A percentile compares a stretch with the other conserved stretches of the same genome.
phyloP scores from a whole-genome alignment of 2,113 vertebrate species.

The Crotalus viridis region DNA sequence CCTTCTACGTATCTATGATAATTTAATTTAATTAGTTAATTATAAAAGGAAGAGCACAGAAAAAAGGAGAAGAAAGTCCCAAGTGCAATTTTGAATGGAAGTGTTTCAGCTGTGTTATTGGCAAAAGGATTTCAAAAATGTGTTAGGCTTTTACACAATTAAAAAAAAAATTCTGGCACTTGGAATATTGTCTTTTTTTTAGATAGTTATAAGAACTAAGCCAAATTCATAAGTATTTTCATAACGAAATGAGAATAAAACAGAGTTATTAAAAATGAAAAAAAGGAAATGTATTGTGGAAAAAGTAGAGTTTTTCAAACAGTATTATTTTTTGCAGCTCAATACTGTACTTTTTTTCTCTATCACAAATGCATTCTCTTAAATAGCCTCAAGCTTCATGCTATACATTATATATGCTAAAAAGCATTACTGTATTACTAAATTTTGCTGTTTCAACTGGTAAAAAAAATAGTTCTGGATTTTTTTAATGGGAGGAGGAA shows the following conservation, averaged over 20 bases:
- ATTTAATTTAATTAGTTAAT: background rate
- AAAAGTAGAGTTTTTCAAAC: background rate
- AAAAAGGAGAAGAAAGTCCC: background rate
- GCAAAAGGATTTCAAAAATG: background rate
- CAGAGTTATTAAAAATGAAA: background rate
- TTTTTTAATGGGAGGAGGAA: background rate
- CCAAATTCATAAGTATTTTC: background rate
- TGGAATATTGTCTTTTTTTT: background rate
- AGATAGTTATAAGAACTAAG: background rate
- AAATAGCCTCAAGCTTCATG: background rate
- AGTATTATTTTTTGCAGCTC: background rate
- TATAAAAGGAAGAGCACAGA: background rate
- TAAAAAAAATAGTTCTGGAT: background rate
- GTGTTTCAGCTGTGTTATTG: background rate
- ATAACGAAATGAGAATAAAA: background rate
- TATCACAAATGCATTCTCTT: background rate
- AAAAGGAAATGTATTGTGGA: background rate
- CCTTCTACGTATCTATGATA: background rate
- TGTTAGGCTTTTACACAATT: background rate
- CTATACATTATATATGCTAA: background rate
- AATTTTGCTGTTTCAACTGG: background rate
- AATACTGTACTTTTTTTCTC: background rate
- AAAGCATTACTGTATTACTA: background rate
- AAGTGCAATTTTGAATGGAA: background rate
- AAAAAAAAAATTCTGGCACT: background rate